These are phyloP conservation scores for Eudemis profundana DNA, from an alignment of 2,888 invertebrate species.

Conservation along the genomic window DNA sequence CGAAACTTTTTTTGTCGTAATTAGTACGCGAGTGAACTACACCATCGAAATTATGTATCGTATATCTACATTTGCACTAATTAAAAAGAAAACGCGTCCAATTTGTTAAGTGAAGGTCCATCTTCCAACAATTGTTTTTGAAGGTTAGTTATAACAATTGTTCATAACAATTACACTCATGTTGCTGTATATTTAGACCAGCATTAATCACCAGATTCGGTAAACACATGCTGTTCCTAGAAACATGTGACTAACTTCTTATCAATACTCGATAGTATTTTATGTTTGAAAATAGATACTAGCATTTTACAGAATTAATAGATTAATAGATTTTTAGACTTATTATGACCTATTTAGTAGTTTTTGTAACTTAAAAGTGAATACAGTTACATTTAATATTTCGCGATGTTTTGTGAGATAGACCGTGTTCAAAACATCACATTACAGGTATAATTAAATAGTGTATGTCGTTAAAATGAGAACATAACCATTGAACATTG, in stretches of 20 bases:
- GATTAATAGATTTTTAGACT: too few relatives aligned
- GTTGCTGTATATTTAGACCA: background rate
- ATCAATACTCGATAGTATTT: conserved; percentile 1
- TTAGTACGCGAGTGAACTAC: too few relatives aligned
- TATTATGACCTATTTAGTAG: too few relatives aligned
- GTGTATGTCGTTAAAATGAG: background rate
- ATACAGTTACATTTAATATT: too few relatives aligned
- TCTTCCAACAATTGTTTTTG: conserved; percentile 26
- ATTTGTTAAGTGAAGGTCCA: conserved; percentile 10
- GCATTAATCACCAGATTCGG: conserved; percentile 22
- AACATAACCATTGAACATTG: background rate
- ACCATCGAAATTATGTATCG: too few relatives aligned
- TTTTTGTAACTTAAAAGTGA: too few relatives aligned
- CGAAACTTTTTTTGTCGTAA: too few relatives aligned
- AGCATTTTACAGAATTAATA: background rate
- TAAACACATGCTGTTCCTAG: conserved; percentile 29
- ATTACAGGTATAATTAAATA: too few relatives aligned
- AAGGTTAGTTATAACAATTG: conserved; percentile 29
- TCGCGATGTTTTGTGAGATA: too few relatives aligned
- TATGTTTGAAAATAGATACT: background rate
- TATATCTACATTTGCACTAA: conserved; percentile 3
- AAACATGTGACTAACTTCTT: conserved; percentile 20
- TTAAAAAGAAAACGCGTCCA: background rate
- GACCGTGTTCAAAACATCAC: too few relatives aligned
- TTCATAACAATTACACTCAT: background rate